Percentiles rank a stretch among this genome's conserved stretches.
Conservation (phyloP, 2,113 vertebrate genomes). For the Xiphorhynchus elegans region DNA sequence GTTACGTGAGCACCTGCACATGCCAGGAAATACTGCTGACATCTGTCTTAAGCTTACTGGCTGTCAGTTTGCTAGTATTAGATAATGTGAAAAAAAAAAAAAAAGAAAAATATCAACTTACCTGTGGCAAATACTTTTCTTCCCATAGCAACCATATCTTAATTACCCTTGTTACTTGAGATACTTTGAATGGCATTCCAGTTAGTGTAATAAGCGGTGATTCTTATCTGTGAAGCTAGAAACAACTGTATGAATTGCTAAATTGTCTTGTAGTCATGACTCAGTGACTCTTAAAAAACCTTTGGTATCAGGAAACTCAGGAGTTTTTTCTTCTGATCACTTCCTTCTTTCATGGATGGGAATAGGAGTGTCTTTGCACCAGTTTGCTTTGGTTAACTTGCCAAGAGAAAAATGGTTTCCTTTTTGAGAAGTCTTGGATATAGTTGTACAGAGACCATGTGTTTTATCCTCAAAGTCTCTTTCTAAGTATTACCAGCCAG, state of each 20-base stretch:
- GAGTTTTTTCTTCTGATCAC: background rate
- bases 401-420: background rate
- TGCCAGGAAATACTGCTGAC: background rate
- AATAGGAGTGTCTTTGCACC: background rate
- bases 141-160: background rate
- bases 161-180: background rate
- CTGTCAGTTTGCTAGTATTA: background rate
- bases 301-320: background rate
- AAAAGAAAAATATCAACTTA: background rate
- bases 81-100: background rate
- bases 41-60: background rate
- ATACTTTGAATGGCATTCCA: background rate
- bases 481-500: background rate
- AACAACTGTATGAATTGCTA: background rate
- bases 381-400: background rate
- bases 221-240: background rate
- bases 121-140: background rate
- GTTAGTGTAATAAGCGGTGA: background rate
- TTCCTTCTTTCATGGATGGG: background rate
- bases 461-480: background rate
- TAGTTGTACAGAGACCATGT: background rate
- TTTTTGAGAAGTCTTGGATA: background rate
- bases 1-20: background rate
- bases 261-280: background rate
- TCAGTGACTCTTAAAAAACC: background rate